Evolutionary conservation across 2,888 invertebrate species (phyloP).

Genomic region (Trissolcus brochymenae): DNA sequence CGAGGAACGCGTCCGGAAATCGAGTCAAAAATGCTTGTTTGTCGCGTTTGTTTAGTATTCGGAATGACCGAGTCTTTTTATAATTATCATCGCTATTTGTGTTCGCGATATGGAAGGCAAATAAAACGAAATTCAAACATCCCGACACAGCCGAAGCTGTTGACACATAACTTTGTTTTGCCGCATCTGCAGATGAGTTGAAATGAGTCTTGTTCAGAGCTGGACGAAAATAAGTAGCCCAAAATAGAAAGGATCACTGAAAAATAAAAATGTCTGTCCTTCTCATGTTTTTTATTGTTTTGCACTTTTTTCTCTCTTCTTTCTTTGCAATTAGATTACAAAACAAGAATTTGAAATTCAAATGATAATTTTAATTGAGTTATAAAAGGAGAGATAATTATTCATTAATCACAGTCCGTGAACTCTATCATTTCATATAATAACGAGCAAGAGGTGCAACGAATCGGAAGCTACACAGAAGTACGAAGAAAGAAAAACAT

Average conservation of each 20-base stretch:
- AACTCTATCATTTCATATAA: not conserved
- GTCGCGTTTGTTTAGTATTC: constrained; percentile 13
- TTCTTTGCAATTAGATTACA: constrained; percentile 13
- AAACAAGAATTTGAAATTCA: no score
- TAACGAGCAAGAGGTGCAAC: not conserved
- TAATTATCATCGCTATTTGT: constrained; percentile 24
- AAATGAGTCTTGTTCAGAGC: constrained; percentile 16
- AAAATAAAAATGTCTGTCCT: not conserved
- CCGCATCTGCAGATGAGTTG: constrained; percentile 37
- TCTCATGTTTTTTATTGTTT: constrained; percentile 29
- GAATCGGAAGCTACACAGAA: no score
- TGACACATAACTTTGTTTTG: constrained; percentile 38
- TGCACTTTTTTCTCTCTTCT: constrained; percentile 22
- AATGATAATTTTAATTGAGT: no score
- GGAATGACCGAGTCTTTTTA: not conserved
- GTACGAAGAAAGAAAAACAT: no score
- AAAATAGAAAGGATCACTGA: constrained; percentile 1
- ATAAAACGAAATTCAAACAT: constrained; percentile 27
- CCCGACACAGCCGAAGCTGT: constrained; percentile 21
- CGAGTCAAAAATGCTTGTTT: constrained; percentile 22
- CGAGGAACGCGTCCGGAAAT: constrained; percentile 9
- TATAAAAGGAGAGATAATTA: no score
- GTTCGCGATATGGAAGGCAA: constrained; percentile 13
- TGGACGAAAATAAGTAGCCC: no score
- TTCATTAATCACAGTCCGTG: not conserved